Evolutionary conservation across 2,113 vertebrate species (phyloP).

Genomic region (Proteles cristata): DNA sequence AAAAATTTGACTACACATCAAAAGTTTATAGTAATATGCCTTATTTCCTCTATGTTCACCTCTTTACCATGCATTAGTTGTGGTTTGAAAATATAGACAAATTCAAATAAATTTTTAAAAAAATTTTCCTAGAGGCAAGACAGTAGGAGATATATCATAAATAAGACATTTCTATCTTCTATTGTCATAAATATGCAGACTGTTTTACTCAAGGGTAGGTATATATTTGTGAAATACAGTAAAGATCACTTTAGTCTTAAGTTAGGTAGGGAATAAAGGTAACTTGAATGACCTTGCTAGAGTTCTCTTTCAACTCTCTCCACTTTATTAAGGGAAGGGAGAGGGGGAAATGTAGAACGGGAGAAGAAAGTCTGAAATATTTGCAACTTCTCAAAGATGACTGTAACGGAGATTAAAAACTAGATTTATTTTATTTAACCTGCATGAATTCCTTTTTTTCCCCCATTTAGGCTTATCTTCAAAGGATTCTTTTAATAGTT

Average conservation of each 20-base stretch:
- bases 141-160: not conserved
- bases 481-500: not conserved
- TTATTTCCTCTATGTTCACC: not conserved
- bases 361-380: not conserved
- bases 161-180: not conserved
- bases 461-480: not conserved
- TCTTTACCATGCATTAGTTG: not conserved
- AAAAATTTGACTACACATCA: not conserved
- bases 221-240: not conserved
- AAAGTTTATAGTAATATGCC: not conserved
- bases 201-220: not conserved
- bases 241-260: not conserved
- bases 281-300: not conserved
- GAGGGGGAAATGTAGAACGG: not conserved
- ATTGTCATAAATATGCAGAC: not conserved
- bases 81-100: not conserved
- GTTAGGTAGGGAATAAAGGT: not conserved
- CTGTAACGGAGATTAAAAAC: not conserved
- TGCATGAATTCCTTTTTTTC: not conserved
- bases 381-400: not conserved
- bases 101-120: not conserved
- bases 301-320: not conserved
- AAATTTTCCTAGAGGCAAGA: not conserved
- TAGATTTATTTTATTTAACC: constrained; percentile 9
- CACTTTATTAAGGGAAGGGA: not conserved